A percentile compares a stretch with the other conserved stretches of the same genome.
Conservation (phyloP, 2,888 invertebrate genomes). For the Glyphotaelius pellucidus region DNA sequence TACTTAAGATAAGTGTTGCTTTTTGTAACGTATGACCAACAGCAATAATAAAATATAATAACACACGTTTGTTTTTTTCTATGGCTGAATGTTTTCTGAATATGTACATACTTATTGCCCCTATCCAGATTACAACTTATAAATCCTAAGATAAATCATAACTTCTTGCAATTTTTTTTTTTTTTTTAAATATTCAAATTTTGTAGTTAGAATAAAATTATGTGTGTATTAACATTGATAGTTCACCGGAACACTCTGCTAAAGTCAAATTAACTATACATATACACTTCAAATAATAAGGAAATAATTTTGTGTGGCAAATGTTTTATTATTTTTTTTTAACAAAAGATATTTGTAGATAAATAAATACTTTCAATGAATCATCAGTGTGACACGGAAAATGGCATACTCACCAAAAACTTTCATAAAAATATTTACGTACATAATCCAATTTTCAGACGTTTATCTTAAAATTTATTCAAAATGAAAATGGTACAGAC, state of each 20-base stretch:
- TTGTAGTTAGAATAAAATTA: no score
- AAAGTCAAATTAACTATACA: neutral
- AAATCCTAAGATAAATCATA: neutral
- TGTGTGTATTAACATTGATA: neutral
- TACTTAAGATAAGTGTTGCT: constrained; percentile 9
- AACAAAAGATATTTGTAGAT: constrained; percentile 8
- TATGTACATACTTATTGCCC: neutral
- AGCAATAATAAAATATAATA: neutral
- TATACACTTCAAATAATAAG: neutral
- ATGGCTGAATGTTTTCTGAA: neutral
- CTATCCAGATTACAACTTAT: neutral
- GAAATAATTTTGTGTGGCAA: neutral
- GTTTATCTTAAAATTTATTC: neutral
- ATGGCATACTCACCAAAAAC: neutral
- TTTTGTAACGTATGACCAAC: constrained; percentile 21
- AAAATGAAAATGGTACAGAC: no score
- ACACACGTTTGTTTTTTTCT: neutral
- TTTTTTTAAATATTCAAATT: no score
- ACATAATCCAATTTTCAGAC: neutral
- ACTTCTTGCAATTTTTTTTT: neutral
- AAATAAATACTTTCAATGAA: constrained; percentile 3
- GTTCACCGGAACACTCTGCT: neutral
- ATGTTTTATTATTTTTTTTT: constrained; percentile 6
- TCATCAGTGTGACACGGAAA: neutral
- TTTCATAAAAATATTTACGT: neutral